Base-by-base conservation (phyloP, 2,888 invertebrate species). In the Conomelus anceps region DNA sequence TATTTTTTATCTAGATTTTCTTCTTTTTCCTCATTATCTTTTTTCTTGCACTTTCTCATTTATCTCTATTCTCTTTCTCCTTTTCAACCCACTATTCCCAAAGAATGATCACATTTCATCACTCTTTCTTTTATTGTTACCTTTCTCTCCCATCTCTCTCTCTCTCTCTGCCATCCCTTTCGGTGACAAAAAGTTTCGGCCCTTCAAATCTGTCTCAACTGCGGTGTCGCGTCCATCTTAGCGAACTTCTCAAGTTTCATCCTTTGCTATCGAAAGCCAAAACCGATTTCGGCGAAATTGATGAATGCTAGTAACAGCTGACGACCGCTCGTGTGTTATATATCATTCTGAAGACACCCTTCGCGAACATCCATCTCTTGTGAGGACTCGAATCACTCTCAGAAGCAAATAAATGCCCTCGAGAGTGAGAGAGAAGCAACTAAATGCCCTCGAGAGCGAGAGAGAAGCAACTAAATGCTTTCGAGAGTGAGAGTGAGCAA, bases 11-110 rank as follows among this genome's bases (percentile, higher is more conserved):
- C 1, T 85, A 22, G 3, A 17, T 85, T 3, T 22, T 90, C 91
- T 91, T 91, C 90, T 89, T 84, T 22, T 87, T 85, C 85, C 3
- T n/a, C n/a, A 13, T 85, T n/a, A 22, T 85, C 3, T n/a, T 1
- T 1, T 4, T 85, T 13, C 85, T 13, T 85, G 11, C n/a, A 20
- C 85, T 85, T 20, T 9, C 23, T 85, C 85, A 22, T 85, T 23
- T 7, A n/a, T n/a, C 22, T 13, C 1, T 23, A 22, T 85, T 23
- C 85, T 85, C 85, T 23, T 85, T 6, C 85, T 85, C 6, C 11
- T 20, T 3, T 20, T 85, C 85, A 13, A 23, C n/a, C 23, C 85
- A 85, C 85, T 17, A 23, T 23, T 85, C 22, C 22, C n/a, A 13
- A 22, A 3, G 22, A 1, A 23, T 85, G 3, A 23, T 22, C 34